Base-by-base conservation (phyloP, 2,797 vertebrate species). In the Ibycter americanus region DNA sequence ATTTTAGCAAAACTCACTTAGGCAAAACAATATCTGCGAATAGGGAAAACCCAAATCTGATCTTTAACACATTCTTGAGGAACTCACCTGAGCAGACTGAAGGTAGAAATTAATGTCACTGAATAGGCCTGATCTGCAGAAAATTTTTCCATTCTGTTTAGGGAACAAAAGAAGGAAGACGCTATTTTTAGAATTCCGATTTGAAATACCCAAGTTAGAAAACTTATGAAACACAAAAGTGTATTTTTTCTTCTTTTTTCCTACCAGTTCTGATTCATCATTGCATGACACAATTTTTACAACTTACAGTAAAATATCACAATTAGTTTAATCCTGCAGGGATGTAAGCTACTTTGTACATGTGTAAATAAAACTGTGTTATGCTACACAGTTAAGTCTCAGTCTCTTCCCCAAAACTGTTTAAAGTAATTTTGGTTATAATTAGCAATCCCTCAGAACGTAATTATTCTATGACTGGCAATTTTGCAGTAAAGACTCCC, bases 351-450 rank as follows among this genome's bases (percentile, higher is more conserved):
- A 80, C 78, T 89, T 84, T 84, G 40, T 87, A 80, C 46, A 56
- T 13, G 27, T 2, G 2, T 85, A 97, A 94, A 97, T 92, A 96
- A 87, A 83, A 87, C 32, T 77, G 68, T 74, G 87, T 92, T 65
- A 73, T 54, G 44, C 79, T 78, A 85, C 82, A 84, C 83, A 87
- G 22, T 38, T 42, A 68, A 74, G 87, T 63, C 42, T 90, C 80
- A 23, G 55, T 12, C 66, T 93, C 73, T 84, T 89, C 86, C 52
- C 51, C 63, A 70, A 80, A 87, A 97, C 12, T 83, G 66, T 86
- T 93, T 79, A 68, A 90, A 95, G 65, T 70, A 76, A 84, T 93
- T 93, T 89, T 72, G 38, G 31, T 58, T 87, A 83, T 68, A 97
- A 95, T 89, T 87, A 93, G 86, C 49, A 85, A 80, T 23, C 29